Evolutionary conservation across 2,113 vertebrate species (phyloP).

Genomic region (Psophia crepitans): DNA sequence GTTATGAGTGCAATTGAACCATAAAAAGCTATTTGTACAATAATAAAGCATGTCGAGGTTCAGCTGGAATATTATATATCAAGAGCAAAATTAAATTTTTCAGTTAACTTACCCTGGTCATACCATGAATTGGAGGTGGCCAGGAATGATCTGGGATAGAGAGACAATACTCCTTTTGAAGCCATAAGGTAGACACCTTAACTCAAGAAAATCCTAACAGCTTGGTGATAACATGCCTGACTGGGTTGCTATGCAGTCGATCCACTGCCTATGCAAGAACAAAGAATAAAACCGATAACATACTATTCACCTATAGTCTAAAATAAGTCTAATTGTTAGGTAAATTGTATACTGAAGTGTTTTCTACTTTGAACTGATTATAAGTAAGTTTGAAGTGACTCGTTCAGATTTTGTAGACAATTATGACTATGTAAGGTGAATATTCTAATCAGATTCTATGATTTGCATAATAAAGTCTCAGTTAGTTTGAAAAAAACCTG

Average conservation of each 20-base stretch:
- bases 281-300: neutral
- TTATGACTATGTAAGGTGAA: neutral
- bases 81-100: neutral
- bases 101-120: neutral
- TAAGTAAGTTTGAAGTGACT: neutral
- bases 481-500: neutral
- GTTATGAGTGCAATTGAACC: neutral
- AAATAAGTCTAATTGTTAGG: neutral
- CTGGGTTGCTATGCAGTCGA: neutral
- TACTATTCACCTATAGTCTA: neutral
- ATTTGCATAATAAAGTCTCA: neutral
- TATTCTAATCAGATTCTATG: neutral
- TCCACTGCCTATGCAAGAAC: neutral
- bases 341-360: neutral
- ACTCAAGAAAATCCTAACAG: neutral
- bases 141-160: neutral
- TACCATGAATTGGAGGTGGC: neutral
- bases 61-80: neutral
- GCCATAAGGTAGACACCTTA: neutral
- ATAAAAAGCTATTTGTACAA: neutral
- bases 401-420: neutral
- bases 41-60: neutral
- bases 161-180: too few relatives aligned
- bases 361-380: neutral
- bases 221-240: neutral